These are phyloP conservation scores for Belgica antarctica DNA, from an alignment of 2,888 invertebrate genomes.

Conservation along the genomic window DNA sequence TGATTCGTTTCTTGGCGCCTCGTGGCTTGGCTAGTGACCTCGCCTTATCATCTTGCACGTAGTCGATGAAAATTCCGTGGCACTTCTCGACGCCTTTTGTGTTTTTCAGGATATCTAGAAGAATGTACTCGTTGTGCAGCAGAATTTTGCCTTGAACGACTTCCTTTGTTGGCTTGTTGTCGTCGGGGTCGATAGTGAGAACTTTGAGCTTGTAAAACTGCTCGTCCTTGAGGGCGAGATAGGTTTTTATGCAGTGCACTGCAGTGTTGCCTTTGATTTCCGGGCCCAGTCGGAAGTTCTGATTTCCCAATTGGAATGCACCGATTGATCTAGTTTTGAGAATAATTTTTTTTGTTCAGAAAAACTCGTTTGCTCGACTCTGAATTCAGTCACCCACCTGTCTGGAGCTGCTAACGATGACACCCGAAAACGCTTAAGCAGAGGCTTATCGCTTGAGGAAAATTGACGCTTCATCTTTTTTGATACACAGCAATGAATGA, in stretches of 20 bases:
- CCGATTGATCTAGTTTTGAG: neutral
- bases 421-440: neutral
- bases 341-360: neutral
- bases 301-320: too few relatives aligned
- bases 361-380: too few relatives aligned
- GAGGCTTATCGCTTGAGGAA: neutral
- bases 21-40: constrained; percentile 50
- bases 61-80: constrained; percentile 68
- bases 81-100: constrained; percentile 73
- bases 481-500: neutral
- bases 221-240: constrained; percentile 69
- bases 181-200: neutral
- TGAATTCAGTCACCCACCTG: neutral
- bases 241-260: constrained; percentile 65
- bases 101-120: constrained; percentile 66
- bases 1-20: constrained; percentile 60
- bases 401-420: neutral
- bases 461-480: constrained; percentile 24
- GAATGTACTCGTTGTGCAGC: constrained; percentile 71
- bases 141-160: constrained; percentile 71
- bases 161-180: constrained; percentile 52
- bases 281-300: constrained; percentile 27
- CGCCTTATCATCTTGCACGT: constrained; percentile 65
- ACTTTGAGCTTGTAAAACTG: constrained; percentile 71
- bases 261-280: constrained; percentile 13